These are phyloP conservation scores for Amitus sp. DNA, from an alignment of 2,888 invertebrate species.

Conservation along the genomic window DNA sequence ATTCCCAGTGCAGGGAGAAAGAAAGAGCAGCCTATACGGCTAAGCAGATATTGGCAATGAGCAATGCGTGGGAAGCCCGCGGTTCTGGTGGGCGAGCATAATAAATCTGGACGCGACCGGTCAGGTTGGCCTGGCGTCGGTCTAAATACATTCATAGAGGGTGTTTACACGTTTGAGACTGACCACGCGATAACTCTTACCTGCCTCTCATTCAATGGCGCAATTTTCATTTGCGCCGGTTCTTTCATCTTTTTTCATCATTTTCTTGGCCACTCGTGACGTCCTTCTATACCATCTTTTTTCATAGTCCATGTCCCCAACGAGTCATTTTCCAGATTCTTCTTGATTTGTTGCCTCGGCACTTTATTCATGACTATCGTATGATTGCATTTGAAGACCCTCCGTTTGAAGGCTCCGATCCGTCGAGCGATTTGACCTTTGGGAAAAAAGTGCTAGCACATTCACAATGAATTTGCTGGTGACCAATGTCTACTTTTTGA, in stretches of 20 bases:
- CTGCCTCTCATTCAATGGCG: conserved; percentile 53
- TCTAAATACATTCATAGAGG: conserved; percentile 58
- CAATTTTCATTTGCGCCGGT: conserved; percentile 18
- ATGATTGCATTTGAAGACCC: no score
- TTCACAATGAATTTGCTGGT: no score
- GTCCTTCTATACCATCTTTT: no score
- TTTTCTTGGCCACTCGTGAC: no score
- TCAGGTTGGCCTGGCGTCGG: conserved; percentile 44
- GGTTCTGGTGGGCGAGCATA: conserved; percentile 56
- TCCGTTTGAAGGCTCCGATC: no score
- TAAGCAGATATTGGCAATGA: conserved; percentile 58
- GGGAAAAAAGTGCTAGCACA: no score
- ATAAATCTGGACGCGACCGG: conserved; percentile 41
- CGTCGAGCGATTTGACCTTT: no score
- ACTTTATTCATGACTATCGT: no score
- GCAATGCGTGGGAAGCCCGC: conserved; percentile 59
- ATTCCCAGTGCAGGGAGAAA: conserved; percentile 32
- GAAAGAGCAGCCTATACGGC: conserved; percentile 42
- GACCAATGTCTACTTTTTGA: no score
- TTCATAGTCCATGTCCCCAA: no score
- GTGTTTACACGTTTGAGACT: conserved; percentile 52
- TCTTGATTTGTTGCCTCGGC: no score
- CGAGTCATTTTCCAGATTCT: no score
- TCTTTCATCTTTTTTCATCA: conserved; percentile 6
- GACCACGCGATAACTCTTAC: conserved; percentile 50